Evolutionary conservation across 1,140 invertebrate species (phyloP).

Genomic region (Aradophagus sp.): DNA sequence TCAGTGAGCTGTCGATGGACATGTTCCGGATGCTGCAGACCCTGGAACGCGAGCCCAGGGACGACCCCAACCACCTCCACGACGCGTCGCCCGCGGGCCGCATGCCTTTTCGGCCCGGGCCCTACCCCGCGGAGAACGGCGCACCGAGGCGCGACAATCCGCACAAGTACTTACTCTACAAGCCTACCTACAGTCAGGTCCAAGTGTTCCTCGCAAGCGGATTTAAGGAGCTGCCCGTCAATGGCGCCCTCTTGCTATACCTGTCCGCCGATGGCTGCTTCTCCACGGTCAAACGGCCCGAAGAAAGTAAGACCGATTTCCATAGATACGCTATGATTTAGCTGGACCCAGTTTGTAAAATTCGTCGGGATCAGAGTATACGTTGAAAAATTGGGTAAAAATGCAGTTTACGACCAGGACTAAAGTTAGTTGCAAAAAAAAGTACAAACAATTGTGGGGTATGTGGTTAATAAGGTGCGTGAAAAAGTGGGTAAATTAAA

Average conservation of each 20-base stretch:
- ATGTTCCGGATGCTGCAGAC: conserved; percentile 99
- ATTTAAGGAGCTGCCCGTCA: conserved; percentile 93
- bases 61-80: conserved; percentile 87
- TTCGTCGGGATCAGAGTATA: no score
- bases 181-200: conserved; percentile 94
- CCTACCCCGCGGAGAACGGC: conserved; percentile 83
- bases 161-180: conserved; percentile 97
- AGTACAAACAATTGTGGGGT: no score
- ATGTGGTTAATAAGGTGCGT: no score
- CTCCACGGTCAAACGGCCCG: conserved; percentile 89
- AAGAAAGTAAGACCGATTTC: conserved; percentile 92
- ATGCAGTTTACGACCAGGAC: no score
- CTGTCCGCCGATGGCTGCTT: conserved; percentile 95
- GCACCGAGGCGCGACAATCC: conserved; percentile 90
- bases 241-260: conserved; percentile 93
- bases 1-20: conserved; percentile 97
- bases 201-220: conserved; percentile 95
- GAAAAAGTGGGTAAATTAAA: no score
- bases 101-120: conserved; percentile 79
- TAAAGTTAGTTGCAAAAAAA: no score
- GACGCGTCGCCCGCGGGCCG: conserved; percentile 90
- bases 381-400: no score
- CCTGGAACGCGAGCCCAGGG: conserved; percentile 91
- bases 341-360: no score
- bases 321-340: no score